Evolutionary conservation across 2,113 vertebrate species (phyloP).

Genomic region (Sorex fumeus): DNA sequence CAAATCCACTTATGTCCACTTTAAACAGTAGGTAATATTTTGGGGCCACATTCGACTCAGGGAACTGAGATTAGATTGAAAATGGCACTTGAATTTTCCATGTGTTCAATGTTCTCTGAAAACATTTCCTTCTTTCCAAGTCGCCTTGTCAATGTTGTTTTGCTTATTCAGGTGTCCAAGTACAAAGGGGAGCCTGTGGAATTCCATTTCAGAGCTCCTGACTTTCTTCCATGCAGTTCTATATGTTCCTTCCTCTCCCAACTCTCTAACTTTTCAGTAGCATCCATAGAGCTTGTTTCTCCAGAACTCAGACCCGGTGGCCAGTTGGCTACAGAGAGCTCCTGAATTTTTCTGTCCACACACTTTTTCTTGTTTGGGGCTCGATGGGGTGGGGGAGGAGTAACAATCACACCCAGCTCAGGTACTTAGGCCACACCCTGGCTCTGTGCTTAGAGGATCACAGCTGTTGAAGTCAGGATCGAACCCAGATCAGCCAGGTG

Average conservation of each 20-base stretch:
- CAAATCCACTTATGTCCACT: neutral
- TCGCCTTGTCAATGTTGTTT: neutral
- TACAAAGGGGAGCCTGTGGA: too few species aligned
- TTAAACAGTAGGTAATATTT: neutral
- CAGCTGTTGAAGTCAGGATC: too few species aligned
- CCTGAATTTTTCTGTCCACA: too few species aligned
- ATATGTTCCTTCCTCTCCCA: neutral
- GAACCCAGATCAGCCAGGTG: too few species aligned
- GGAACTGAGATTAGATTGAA: neutral
- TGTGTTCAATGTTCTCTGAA: neutral
- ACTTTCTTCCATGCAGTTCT: neutral
- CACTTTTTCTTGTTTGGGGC: too few species aligned
- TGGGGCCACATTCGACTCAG: neutral
- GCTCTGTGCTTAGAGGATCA: too few species aligned
- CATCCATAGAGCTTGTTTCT: neutral
- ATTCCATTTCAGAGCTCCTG: neutral
- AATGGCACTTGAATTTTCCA: neutral
- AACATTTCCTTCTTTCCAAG: slow-evolving; percentile 33
- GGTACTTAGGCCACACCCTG: too few species aligned
- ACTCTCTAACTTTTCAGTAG: neutral
- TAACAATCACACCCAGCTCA: too few species aligned
- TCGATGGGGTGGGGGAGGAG: too few species aligned
- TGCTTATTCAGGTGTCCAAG: neutral
- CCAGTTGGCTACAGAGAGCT: neutral
- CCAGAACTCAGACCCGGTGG: neutral